Conservation (phyloP, 1,140 invertebrate species). For the Arion vulgaris region DNA sequence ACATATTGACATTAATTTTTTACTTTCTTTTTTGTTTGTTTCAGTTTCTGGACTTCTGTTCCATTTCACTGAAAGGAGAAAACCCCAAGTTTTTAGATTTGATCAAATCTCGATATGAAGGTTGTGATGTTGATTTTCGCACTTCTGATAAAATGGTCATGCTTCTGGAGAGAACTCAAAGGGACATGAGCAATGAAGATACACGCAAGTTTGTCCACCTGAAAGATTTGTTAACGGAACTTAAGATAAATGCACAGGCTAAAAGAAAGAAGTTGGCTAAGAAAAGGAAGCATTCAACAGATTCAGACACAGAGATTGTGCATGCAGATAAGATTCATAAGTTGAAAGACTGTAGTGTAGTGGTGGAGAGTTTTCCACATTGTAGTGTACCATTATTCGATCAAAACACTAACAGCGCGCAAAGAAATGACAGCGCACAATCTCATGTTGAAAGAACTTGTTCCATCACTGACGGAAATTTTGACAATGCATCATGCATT, state of each 20-base stretch:
- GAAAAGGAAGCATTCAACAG: not conserved
- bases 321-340: not conserved
- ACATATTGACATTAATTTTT: not conserved
- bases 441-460: not conserved
- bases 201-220: slow-evolving; percentile 57
- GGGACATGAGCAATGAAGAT: slow-evolving; percentile 52
- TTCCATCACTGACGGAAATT: not conserved
- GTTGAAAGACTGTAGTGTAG: not conserved
- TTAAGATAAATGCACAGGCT: slow-evolving; percentile 41
- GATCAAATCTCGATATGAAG: slow-evolving; percentile 54
- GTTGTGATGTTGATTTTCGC: slow-evolving; percentile 46
- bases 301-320: not conserved
- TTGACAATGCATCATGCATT: not conserved
- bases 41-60: slow-evolving; percentile 58
- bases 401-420: not conserved
- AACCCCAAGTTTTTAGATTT: slow-evolving; percentile 49
- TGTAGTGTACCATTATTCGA: not conserved
- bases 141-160: slow-evolving; percentile 49
- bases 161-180: slow-evolving; percentile 41
- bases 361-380: not conserved
- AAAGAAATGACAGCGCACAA: not conserved
- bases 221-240: slow-evolving; percentile 55
- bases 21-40: slow-evolving; percentile 29
- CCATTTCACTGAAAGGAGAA: slow-evolving; percentile 44
- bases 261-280: not conserved